These are phyloP conservation scores for Drymodes brunneopygia DNA, from an alignment of 2,113 vertebrate species.

Conservation along the genomic window DNA sequence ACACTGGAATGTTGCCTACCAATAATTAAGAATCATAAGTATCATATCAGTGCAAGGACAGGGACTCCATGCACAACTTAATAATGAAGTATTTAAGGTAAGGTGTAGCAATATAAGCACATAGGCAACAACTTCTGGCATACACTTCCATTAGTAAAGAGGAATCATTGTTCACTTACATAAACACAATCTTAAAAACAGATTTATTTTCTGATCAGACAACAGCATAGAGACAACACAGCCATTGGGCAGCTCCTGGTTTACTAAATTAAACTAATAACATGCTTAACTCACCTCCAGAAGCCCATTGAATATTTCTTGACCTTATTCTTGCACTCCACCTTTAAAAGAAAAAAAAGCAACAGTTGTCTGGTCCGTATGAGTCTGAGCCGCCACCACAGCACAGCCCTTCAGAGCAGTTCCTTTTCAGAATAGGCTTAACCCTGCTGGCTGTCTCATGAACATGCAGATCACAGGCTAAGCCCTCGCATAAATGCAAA, in stretches of 20 bases:
- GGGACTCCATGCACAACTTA: fast-evolving
- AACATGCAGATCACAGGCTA: slow-evolving; percentile 40
- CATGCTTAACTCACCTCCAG: slow-evolving; percentile 20
- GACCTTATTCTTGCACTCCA: background rate
- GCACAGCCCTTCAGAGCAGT: background rate
- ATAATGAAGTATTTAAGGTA: background rate
- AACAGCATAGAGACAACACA: background rate
- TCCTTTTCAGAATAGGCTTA: background rate
- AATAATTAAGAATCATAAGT: background rate
- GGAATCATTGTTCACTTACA: background rate
- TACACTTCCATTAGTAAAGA: background rate
- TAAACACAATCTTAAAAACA: background rate
- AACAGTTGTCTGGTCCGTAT: background rate
- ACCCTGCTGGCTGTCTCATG: background rate
- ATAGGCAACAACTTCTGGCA: background rate
- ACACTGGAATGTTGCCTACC: background rate
- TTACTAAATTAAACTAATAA: background rate
- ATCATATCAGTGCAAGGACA: background rate
- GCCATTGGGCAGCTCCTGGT: background rate
- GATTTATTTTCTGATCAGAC: background rate
- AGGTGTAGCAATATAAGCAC: background rate
- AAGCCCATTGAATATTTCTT: background rate
- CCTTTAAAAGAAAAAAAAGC: background rate
- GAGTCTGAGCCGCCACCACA: background rate
- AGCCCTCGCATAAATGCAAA: slow-evolving; percentile 37